These are phyloP conservation scores for Ameiurus melas DNA, from an alignment of 2,113 vertebrate species.

Conservation along the genomic window DNA sequence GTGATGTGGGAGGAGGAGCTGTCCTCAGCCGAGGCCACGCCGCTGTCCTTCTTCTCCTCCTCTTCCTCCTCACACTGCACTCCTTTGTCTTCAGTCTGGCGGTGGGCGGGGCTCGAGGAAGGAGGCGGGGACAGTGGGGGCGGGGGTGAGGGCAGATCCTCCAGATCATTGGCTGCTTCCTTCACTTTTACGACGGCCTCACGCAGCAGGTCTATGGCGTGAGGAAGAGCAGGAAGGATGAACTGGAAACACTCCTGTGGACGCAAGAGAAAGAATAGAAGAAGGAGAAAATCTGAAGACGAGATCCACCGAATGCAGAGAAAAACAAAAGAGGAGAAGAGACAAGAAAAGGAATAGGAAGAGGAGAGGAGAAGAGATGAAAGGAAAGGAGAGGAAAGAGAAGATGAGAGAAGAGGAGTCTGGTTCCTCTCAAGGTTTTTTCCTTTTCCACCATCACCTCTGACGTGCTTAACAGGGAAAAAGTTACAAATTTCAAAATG, in stretches of 20 bases:
- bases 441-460: no score
- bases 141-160: constrained; percentile 93
- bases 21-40: constrained; percentile 91
- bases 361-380: not conserved
- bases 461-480: no score
- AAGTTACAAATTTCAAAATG: no score
- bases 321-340: not conserved
- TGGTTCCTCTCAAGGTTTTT: no score
- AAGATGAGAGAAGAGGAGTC: not conserved
- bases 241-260: constrained; percentile 99
- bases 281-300: not conserved
- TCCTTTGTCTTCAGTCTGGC: constrained; percentile 95
- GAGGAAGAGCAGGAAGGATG: constrained; percentile 98
- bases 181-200: constrained; percentile 94
- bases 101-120: constrained; percentile 80
- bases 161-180: constrained; percentile 91
- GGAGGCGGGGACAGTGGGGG: constrained; percentile 84
- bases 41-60: constrained; percentile 90
- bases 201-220: constrained; percentile 95
- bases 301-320: not conserved
- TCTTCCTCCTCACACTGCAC: constrained; percentile 98
- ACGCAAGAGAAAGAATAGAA: not conserved
- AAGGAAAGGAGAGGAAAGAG: not conserved
- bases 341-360: not conserved
- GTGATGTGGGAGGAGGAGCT: constrained; percentile 97